Percentiles rank a stretch among this genome's conserved stretches.
These are phyloP conservation scores for Diplodus puntazzo DNA, from an alignment of 2,797 vertebrate species.

Conservation along the genomic window DNA sequence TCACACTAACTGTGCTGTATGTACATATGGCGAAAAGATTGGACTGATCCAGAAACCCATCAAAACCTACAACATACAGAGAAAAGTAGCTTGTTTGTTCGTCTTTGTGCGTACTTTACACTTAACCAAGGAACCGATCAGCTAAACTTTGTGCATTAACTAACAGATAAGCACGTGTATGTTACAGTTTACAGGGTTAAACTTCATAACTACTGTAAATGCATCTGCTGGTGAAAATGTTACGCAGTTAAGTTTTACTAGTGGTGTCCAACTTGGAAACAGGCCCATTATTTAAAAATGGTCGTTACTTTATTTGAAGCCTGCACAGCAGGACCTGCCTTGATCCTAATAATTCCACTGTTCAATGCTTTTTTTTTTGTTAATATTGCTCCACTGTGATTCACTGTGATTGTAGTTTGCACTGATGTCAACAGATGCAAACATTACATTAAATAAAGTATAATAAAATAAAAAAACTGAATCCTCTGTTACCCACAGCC, in stretches of 20 bases:
- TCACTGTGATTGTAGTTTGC: constrained; percentile 44
- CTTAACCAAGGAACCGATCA: constrained; percentile 32
- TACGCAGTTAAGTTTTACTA: constrained; percentile 35
- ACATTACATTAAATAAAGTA: constrained; percentile 6
- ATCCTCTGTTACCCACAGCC: constrained; percentile 40
- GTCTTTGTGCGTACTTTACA: constrained; percentile 53
- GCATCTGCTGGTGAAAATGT: constrained; percentile 82
- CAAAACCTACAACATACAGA: constrained; percentile 56
- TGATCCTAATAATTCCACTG: constrained; percentile 13
- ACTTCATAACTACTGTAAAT: constrained; percentile 57
- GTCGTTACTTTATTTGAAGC: constrained; percentile 27
- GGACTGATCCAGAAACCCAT: constrained; percentile 59
- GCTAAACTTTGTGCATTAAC: constrained; percentile 56
- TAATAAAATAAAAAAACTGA: background rate
- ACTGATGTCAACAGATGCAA: constrained; percentile 48
- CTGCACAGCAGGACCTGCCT: constrained; percentile 39
- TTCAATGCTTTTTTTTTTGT: constrained; percentile 32
- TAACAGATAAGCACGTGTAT: constrained; percentile 52
- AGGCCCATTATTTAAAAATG: constrained; percentile 12
- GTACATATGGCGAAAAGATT: constrained; percentile 65
- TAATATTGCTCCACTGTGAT: constrained; percentile 72
- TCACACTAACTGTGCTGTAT: constrained; percentile 62
- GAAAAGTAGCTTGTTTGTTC: constrained; percentile 59
- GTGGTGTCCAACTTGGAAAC: constrained; percentile 38
- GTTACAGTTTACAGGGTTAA: constrained; percentile 53